These are phyloP conservation scores for Stomorhina lunata DNA, from an alignment of 2,888 invertebrate genomes.

Conservation along the genomic window DNA sequence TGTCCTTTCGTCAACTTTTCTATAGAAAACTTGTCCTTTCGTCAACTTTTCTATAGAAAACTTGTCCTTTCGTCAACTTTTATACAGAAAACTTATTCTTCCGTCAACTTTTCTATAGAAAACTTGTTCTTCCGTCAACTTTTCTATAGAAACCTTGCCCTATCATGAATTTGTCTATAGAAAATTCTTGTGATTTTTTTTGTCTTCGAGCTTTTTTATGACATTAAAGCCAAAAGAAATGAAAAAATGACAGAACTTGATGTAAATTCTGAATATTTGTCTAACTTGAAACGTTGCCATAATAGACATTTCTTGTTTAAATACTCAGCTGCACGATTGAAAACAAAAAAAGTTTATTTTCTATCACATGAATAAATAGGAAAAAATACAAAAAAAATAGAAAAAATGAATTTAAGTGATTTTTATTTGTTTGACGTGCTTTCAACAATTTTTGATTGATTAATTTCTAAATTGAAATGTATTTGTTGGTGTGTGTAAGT, in stretches of 20 bases:
- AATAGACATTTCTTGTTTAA: not conserved
- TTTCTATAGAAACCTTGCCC: too few species aligned
- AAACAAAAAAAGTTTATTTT: not conserved
- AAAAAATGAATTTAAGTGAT: constrained; percentile 45
- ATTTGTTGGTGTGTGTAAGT: not conserved
- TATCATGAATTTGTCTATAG: too few species aligned
- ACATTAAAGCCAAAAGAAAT: not conserved
- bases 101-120: too few species aligned
- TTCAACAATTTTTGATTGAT: constrained; percentile 62
- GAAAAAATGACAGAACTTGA: not conserved
- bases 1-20: too few species aligned
- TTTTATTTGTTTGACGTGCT: constrained; percentile 62
- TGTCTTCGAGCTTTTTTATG: too few species aligned
- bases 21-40: too few species aligned
- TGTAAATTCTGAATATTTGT: too few species aligned
- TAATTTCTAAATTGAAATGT: constrained; percentile 53
- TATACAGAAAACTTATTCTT: too few species aligned
- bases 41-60: too few species aligned
- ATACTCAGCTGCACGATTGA: not conserved
- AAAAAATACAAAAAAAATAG: not conserved
- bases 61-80: too few species aligned
- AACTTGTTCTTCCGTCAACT: too few species aligned
- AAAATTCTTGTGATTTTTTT: too few species aligned
- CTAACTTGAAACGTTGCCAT: not conserved
- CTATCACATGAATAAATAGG: not conserved